phyloP scores from a whole-genome alignment of 2,797 vertebrate species.

The Picus viridis region DNA sequence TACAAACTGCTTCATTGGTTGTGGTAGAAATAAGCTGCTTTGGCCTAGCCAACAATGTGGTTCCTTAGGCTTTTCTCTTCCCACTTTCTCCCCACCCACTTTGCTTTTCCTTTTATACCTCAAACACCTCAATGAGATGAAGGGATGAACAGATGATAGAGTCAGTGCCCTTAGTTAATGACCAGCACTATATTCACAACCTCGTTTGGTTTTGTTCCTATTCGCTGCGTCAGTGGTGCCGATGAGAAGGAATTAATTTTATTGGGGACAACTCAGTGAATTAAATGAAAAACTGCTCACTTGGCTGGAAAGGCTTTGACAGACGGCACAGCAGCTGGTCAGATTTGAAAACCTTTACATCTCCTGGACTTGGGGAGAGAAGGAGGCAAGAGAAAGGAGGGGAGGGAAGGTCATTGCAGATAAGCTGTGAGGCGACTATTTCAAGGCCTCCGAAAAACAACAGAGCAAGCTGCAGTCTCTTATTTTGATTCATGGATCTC shows the following conservation, averaged over 20 bases:
- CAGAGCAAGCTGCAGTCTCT: slow-evolving; percentile 72
- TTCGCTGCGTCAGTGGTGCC: slow-evolving; percentile 65
- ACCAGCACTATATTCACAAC: slow-evolving; percentile 84
- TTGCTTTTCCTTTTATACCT: slow-evolving; percentile 17
- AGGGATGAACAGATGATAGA: slow-evolving; percentile 77
- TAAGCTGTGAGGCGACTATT: slow-evolving; percentile 69
- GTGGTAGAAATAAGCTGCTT: not conserved
- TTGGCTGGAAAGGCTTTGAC: slow-evolving; percentile 83
- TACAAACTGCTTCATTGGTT: not conserved
- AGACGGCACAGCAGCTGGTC: slow-evolving; percentile 83
- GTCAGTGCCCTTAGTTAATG: slow-evolving; percentile 81
- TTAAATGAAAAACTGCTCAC: slow-evolving; percentile 80
- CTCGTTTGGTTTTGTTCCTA: slow-evolving; percentile 77
- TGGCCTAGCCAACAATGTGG: not conserved
- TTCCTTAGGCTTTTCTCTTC: not conserved
- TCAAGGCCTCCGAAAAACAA: slow-evolving; percentile 66
- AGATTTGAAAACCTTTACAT: slow-evolving; percentile 73
- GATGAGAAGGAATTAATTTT: slow-evolving; percentile 81
- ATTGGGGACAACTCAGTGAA: slow-evolving; percentile 73
- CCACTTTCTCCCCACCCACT: not conserved
- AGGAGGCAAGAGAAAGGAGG: slow-evolving; percentile 44
- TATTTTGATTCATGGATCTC: slow-evolving; percentile 73
- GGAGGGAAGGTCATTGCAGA: slow-evolving; percentile 66
- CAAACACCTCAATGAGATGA: not conserved
- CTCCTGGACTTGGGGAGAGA: slow-evolving; percentile 52